phyloP scores from a whole-genome alignment of 37 sponge, comb jelly and placozoan species.

The Halichondria panicea region DNA sequence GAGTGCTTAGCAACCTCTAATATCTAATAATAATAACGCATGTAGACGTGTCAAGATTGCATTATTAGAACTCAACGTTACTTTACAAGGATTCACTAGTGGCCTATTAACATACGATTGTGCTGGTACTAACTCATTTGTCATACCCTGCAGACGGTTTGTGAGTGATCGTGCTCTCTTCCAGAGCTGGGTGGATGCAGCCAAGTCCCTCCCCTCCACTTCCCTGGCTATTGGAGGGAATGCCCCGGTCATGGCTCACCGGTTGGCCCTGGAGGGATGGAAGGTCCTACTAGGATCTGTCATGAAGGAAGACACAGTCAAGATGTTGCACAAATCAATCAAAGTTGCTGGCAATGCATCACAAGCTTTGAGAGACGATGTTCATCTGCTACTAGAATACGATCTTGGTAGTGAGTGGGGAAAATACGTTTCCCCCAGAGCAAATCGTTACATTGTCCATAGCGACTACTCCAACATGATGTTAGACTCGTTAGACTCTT shows the following conservation, averaged over 20 bases:
- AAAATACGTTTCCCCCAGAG: slow-evolving; percentile 47
- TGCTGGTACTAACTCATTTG: background rate
- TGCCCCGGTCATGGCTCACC: slow-evolving; percentile 77
- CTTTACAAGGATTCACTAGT: background rate
- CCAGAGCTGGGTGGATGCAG: background rate
- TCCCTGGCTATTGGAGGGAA: slow-evolving; percentile 60
- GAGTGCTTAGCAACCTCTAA: too few species aligned
- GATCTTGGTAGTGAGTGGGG: slow-evolving; percentile 67
- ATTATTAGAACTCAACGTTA: background rate
- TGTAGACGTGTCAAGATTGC: background rate
- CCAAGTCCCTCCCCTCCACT: slow-evolving; percentile 4
- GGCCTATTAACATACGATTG: background rate
- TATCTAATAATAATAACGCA: background rate
- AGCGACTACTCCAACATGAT: slow-evolving; percentile 68
- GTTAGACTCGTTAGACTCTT: slow-evolving; percentile 54
- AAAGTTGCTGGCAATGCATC: slow-evolving; percentile 4
- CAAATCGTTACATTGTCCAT: slow-evolving; percentile 76
- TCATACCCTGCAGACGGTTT: slow-evolving; percentile 43
- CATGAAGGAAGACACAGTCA: slow-evolving; percentile 8
- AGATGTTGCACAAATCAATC: slow-evolving; percentile 23
- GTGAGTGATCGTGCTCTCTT: slow-evolving; percentile 21
- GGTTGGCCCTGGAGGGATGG: slow-evolving; percentile 77
- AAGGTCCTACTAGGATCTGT: slow-evolving; percentile 63
- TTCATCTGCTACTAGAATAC: slow-evolving; percentile 78
- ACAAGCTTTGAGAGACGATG: slow-evolving; percentile 14